A percentile compares a stretch with the other conserved stretches of the same genome.
Conservation (phyloP, 2,113 vertebrate genomes). For the Hypocryptadius cinnamomeus region DNA sequence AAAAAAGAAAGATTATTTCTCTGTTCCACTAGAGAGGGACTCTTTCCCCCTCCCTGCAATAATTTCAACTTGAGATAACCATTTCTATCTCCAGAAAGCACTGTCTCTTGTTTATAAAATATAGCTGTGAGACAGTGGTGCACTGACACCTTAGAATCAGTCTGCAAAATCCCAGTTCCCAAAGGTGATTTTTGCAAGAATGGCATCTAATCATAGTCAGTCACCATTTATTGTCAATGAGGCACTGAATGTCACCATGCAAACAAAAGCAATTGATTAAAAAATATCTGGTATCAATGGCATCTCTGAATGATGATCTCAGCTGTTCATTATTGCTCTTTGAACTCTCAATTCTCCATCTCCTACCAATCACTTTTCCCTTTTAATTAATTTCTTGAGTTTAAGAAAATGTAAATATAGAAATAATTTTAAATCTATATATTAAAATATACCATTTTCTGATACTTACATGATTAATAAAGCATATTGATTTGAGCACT, state of each 20-base stretch:
- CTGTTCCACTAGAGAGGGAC: neutral
- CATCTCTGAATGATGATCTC: neutral
- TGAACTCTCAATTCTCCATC: neutral
- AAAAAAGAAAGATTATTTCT: neutral
- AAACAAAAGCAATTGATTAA: neutral
- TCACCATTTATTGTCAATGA: neutral
- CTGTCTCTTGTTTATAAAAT: neutral
- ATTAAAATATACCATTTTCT: neutral
- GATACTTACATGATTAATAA: neutral
- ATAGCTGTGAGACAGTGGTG: neutral
- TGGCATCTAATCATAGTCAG: neutral
- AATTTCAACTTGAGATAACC: neutral
- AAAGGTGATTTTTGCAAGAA: neutral
- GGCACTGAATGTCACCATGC: neutral
- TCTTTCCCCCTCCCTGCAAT: neutral
- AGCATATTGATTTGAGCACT: neutral
- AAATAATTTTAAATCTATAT: neutral
- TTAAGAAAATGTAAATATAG: neutral
- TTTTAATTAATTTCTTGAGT: neutral
- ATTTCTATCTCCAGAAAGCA: neutral
- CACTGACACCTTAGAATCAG: neutral
- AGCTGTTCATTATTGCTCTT: neutral
- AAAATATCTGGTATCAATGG: neutral
- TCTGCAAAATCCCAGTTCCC: neutral
- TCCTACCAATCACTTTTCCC: neutral